Evolutionary conservation across 2,113 vertebrate species (phyloP).

Genomic region (Saccopteryx bilineata): DNA sequence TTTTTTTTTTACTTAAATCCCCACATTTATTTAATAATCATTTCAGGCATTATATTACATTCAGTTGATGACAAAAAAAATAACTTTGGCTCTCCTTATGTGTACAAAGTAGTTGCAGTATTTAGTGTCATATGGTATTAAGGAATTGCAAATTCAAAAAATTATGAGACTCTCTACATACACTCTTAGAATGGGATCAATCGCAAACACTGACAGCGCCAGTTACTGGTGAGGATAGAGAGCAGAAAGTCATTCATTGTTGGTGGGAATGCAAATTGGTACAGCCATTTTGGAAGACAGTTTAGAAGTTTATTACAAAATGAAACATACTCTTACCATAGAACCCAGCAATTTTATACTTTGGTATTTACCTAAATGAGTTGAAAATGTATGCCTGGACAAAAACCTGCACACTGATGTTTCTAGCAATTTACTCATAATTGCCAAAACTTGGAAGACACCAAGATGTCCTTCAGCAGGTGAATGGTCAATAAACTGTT

Average conservation of each 20-base stretch:
- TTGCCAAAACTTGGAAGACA: neutral
- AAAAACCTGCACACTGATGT: neutral
- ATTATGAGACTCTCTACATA: neutral
- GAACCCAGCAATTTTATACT: neutral
- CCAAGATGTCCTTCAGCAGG: neutral
- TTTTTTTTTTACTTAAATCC: neutral
- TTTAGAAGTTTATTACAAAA: neutral
- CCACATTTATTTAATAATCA: neutral
- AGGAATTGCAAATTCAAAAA: neutral
- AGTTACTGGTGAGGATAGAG: neutral
- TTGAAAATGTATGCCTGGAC: neutral
- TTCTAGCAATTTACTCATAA: conserved; percentile 5
- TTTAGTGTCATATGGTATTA: neutral
- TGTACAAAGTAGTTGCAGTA: neutral
- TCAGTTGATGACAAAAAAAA: neutral
- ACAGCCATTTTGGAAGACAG: neutral
- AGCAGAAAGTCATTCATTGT: neutral
- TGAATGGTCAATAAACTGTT: neutral
- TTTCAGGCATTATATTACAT: neutral
- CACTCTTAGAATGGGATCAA: neutral
- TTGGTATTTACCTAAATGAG: neutral
- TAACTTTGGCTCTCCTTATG: neutral
- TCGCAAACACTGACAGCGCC: neutral
- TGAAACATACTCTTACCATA: neutral
- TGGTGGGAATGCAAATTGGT: neutral